Evolutionary conservation across 1,140 invertebrate genomes (phyloP).

Genomic region (Dysdera silvatica): DNA sequence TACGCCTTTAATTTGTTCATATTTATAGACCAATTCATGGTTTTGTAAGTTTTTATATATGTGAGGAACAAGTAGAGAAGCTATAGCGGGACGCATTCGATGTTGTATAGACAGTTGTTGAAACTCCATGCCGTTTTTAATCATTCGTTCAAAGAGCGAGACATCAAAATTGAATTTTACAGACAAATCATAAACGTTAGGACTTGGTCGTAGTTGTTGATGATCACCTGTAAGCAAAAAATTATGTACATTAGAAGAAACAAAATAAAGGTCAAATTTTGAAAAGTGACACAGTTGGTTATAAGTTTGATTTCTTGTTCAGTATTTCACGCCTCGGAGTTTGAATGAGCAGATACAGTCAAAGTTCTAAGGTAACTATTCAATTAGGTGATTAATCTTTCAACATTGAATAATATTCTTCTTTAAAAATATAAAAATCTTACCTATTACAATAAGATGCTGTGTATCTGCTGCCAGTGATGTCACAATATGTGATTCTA

Average conservation of each 20-base stretch:
- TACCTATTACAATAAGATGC: too few species aligned
- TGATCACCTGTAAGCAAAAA: constrained; percentile 65
- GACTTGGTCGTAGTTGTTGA: constrained; percentile 47
- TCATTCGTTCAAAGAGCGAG: constrained; percentile 38
- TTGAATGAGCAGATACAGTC: too few species aligned
- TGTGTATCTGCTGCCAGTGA: constrained; percentile 61
- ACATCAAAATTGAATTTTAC: constrained; percentile 42
- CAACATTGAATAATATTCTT: too few species aligned
- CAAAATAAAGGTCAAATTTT: too few species aligned
- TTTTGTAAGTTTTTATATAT: constrained; percentile 31
- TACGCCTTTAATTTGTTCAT: constrained; percentile 10
- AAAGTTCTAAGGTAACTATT: too few species aligned
- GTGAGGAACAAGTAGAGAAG: constrained; percentile 23
- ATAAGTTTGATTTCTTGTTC: too few species aligned
- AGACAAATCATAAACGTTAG: constrained; percentile 42
- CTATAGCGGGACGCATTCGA: constrained; percentile 31
- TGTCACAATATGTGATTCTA: constrained; percentile 66
- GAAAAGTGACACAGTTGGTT: too few species aligned
- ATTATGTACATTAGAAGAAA: too few species aligned
- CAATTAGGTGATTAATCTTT: too few species aligned
- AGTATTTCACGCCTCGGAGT: too few species aligned
- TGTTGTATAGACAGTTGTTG: constrained; percentile 25
- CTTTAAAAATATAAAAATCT: too few species aligned
- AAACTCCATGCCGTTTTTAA: constrained; percentile 28
- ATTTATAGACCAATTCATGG: constrained; percentile 11